Percentiles rank a stretch among this genome's conserved stretches.
Conservation (phyloP, 2,797 vertebrate genomes). For the Eleutherodactylus coqui region DNA sequence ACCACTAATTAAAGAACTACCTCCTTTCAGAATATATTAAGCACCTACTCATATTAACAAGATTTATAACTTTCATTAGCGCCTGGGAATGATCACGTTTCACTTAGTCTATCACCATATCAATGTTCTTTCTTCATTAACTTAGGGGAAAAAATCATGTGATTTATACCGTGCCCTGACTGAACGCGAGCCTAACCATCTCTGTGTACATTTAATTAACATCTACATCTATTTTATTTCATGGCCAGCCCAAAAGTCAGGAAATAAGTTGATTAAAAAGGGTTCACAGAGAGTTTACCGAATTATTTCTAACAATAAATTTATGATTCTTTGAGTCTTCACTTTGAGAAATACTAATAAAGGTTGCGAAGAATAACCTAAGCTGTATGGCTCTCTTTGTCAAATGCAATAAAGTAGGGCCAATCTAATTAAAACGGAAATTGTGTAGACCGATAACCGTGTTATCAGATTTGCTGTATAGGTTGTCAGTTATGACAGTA, state of each 20-base stretch:
- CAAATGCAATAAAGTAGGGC: background rate
- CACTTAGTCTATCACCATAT: background rate
- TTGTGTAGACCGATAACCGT: background rate
- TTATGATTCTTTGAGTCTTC: slow-evolving; percentile 15
- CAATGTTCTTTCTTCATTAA: background rate
- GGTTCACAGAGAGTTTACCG: slow-evolving; percentile 51
- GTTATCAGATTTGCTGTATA: slow-evolving; percentile 12
- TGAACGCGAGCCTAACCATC: background rate
- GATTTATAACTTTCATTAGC: background rate
- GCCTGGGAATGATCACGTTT: background rate
- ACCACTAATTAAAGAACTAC: background rate
- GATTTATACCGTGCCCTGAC: background rate
- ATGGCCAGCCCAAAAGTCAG: slow-evolving; percentile 23
- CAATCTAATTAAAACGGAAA: background rate
- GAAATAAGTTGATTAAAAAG: slow-evolving; percentile 52
- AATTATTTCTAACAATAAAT: slow-evolving; percentile 33
- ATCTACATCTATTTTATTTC: slow-evolving; percentile 45
- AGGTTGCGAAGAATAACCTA: background rate
- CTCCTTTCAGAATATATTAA: background rate
- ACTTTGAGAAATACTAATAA: slow-evolving; percentile 12
- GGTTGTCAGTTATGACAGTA: slow-evolving; percentile 31
- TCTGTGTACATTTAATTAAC: slow-evolving; percentile 57
- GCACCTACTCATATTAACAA: background rate
- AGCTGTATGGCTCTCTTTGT: background rate
- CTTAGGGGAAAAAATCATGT: background rate